Base-by-base conservation (phyloP, 2,797 vertebrate species). In the Taeniopygia guttata region DNA sequence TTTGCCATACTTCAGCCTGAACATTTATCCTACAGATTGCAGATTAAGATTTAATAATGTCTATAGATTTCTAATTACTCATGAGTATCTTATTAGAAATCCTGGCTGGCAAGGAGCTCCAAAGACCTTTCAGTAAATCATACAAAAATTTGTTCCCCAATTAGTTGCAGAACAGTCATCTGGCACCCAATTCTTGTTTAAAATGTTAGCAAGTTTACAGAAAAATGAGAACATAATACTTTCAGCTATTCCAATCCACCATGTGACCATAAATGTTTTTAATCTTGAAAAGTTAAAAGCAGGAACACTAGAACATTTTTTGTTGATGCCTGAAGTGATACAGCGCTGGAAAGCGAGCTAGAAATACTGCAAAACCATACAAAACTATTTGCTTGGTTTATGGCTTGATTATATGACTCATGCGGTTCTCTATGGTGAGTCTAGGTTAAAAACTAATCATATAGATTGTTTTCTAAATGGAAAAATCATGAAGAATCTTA, bases 11-110 rank as follows among this genome's bases (percentile, higher is more conserved):
- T 68, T 87, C 58, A 56, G 54, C 75, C 49, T 46, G 81, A 95
- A 94, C 60, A 59, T 95, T 93, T 76, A 77, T 97, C 87, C 73
- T 96, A 46, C 78, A 95, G 76, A 78, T 90, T 90, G 54, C 78
- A 94, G 76, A 95, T 95, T 84, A 84, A 92, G 84, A 96, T 97
- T 96, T 97, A 96, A 97, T 93, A 86, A 66, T 51, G 38, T 78
- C 46, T 94, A 74, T 79, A 63, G 87, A 85, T 96, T 96, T 94
- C 89, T 96, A 95, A 96, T 97, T 96, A 95, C 87, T 93, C 82
- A 85, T 54, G 40, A 95, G 89, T 89, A 85, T 86, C 59, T 86
- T 93, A 79, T 81, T 96, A 94, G 78, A 87, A 96, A 92, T 66
- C 58, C 86, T 96, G 73, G 51, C 91, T 90, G 94, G 69, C 80